Percentiles rank a stretch among this genome's conserved stretches.
Conservation (phyloP, 2,888 invertebrate species). For the Xiphydria camelus region DNA sequence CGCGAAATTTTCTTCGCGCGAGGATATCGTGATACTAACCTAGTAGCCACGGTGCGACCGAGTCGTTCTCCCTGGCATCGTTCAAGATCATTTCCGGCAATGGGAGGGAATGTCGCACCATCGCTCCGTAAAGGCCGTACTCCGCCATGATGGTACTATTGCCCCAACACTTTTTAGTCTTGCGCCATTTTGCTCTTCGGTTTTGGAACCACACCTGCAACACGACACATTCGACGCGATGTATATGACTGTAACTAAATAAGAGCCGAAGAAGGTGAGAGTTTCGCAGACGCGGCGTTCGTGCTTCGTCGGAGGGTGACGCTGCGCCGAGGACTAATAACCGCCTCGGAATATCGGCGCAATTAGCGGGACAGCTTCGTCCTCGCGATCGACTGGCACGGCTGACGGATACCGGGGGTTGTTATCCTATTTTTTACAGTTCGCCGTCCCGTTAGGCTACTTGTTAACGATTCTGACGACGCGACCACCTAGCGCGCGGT, state of each 20-base stretch:
- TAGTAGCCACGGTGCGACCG: conserved; percentile 98
- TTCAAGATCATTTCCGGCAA: conserved; percentile 98
- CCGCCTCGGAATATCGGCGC: too few species aligned
- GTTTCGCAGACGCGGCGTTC: too few species aligned
- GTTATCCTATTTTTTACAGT: conserved; percentile 37
- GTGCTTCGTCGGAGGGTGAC: too few species aligned
- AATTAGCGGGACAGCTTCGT: too few species aligned
- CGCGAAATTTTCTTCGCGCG: too few species aligned
- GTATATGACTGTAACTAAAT: too few species aligned
- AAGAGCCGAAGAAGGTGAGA: too few species aligned
- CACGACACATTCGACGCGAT: too few species aligned
- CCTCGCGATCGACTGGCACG: neutral
- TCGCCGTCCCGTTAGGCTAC: conserved; percentile 39
- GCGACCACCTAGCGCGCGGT: conserved; percentile 44
- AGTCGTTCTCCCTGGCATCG: conserved; percentile 94
- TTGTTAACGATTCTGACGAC: conserved; percentile 43
- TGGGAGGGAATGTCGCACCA: conserved; percentile 98
- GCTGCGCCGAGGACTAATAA: too few species aligned
- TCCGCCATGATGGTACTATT: conserved; percentile 99
- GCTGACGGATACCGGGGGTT: conserved; percentile 14
- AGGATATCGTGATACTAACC: conserved; percentile 74
- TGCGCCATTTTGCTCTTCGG: conserved; percentile 97
- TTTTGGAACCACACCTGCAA: conserved; percentile 99
- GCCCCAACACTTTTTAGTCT: conserved; percentile 99
- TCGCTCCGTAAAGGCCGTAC: conserved; percentile 98